Conservation (phyloP, 2,888 invertebrate species). For the Agonopterix subpropinquella region DNA sequence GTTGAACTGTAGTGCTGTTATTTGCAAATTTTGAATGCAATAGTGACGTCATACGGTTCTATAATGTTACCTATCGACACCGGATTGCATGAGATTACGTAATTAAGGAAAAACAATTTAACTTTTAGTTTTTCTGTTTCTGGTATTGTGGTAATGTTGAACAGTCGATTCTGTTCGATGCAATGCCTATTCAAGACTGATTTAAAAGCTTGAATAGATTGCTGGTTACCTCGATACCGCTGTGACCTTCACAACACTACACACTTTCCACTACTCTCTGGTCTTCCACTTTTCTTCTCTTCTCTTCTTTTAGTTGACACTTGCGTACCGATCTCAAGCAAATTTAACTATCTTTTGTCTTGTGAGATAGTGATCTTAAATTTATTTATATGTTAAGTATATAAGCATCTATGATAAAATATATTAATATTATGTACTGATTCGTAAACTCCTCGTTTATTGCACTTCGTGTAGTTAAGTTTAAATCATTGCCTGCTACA, state of each 20-base stretch:
- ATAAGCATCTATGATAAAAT: conserved; percentile 25
- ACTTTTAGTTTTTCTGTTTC: not conserved
- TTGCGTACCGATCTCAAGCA: conserved; percentile 45
- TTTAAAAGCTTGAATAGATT: not conserved
- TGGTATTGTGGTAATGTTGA: not conserved
- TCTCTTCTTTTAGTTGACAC: conserved; percentile 11
- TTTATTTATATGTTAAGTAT: conserved; percentile 37
- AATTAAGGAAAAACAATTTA: not conserved
- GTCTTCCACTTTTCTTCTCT: conserved; percentile 33
- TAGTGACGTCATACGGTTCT: conserved; percentile 7
- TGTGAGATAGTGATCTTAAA: conserved; percentile 31
- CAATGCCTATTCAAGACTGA: no score
- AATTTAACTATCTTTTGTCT: conserved; percentile 64
- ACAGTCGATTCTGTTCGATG: no score
- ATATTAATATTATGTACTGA: conserved; percentile 33
- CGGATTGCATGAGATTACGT: conserved; percentile 8
- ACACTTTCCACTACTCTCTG: conserved; percentile 28
- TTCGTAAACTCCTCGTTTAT: conserved; percentile 38
- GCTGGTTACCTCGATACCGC: not conserved
- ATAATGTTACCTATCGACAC: conserved; percentile 3
- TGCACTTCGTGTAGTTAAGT: conserved; percentile 62
- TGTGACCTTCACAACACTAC: conserved; percentile 9
- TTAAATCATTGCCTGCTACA: conserved; percentile 57
- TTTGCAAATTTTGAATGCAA: conserved; percentile 7
- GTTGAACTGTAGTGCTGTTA: conserved; percentile 13